A percentile compares a stretch with the other conserved stretches of the same genome.
Evolutionary conservation across 2,797 vertebrate genomes (phyloP).

Genomic region (Hydrophis major): DNA sequence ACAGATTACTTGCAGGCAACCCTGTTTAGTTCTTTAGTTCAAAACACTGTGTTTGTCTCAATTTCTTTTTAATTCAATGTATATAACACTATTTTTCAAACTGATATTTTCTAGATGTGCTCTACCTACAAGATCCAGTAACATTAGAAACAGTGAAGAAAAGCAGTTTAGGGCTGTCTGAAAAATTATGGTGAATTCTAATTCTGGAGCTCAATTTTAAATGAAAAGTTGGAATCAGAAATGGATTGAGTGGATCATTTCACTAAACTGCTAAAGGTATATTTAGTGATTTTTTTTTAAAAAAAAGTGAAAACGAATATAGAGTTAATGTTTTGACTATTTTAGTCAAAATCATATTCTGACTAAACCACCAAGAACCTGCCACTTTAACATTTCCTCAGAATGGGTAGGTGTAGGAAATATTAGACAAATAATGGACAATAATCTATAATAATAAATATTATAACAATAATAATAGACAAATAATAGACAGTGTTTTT

Average conservation of each 20-base stretch:
- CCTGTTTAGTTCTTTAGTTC: not conserved
- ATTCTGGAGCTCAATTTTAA: not conserved
- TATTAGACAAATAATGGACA: not conserved
- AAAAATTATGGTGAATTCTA: not conserved
- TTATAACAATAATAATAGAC: not conserved
- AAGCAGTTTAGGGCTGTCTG: not conserved
- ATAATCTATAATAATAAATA: not conserved
- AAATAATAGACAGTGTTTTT: not conserved
- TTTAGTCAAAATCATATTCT: not conserved
- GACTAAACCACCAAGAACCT: not conserved
- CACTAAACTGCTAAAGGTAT: not conserved
- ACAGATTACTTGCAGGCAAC: conserved; percentile 7
- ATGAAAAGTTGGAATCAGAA: not conserved
- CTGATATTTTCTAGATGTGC: not conserved
- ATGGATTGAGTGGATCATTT: not conserved
- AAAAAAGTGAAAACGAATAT: not conserved
- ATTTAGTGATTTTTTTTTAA: not conserved
- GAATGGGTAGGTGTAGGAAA: not conserved
- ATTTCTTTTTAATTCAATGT: not conserved
- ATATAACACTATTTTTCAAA: not conserved
- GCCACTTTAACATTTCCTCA: not conserved
- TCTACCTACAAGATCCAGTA: not conserved
- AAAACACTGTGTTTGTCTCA: conserved; percentile 18
- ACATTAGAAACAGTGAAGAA: not conserved
- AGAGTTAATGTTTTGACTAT: not conserved